A percentile compares a stretch with the other conserved stretches of the same genome.
phyloP scores from a whole-genome alignment of 1,140 invertebrate genomes.

The Drosophila leontia region DNA sequence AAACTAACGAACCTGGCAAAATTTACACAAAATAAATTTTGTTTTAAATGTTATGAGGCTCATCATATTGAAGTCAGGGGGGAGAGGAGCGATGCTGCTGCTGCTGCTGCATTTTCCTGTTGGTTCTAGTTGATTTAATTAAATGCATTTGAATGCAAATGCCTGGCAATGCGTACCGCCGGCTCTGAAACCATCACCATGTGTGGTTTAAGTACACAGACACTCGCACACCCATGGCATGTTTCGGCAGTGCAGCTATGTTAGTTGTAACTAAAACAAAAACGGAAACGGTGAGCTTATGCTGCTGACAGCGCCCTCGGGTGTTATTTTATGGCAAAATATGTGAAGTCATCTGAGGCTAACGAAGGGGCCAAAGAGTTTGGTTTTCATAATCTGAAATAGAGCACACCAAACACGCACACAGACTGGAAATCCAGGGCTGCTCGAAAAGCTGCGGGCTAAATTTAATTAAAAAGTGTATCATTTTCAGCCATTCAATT shows the following conservation, averaged over 20 bases:
- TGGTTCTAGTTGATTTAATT: constrained; percentile 82
- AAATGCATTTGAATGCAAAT: constrained; percentile 81
- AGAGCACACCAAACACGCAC: constrained; percentile 7
- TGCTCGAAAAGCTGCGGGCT: constrained; percentile 44
- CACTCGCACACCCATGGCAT: constrained; percentile 2
- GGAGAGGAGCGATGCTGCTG: constrained; percentile 36
- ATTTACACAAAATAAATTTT: constrained; percentile 80
- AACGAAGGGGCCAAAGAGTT: constrained; percentile 6
- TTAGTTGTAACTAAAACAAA: constrained; percentile 72
- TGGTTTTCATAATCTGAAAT: constrained; percentile 63
- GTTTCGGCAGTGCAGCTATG: constrained; percentile 27
- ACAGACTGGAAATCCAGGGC: constrained; percentile 7
- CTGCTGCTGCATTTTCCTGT: constrained; percentile 72
- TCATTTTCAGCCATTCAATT: constrained; percentile 34
- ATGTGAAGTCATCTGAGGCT: constrained; percentile 47
- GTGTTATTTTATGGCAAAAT: constrained; percentile 77
- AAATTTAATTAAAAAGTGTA: constrained; percentile 70
- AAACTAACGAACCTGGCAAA: constrained; percentile 80
- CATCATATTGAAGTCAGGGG: constrained; percentile 35
- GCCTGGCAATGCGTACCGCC: constrained; percentile 69
- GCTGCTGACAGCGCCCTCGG: constrained; percentile 77
- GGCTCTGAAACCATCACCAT: constrained; percentile 64
- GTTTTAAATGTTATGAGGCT: constrained; percentile 79
- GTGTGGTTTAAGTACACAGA: constrained; percentile 55
- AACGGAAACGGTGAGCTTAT: constrained; percentile 75